Evolutionary conservation across 2,797 vertebrate genomes (phyloP).

Genomic region (Pelochelys cantorii): DNA sequence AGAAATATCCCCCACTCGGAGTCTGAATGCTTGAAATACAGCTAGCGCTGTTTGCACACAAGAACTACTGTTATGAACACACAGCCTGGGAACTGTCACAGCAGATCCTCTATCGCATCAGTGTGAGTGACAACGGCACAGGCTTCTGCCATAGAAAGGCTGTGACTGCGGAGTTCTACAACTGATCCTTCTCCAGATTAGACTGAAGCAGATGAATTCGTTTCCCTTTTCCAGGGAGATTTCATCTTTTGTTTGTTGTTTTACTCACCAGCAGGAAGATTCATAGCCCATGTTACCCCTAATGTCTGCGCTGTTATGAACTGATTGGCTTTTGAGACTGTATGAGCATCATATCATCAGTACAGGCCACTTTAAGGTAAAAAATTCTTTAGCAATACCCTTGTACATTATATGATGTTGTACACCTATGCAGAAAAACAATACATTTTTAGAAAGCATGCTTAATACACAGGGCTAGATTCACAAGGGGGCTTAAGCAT

Average conservation of each 20-base stretch:
- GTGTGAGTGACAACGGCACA: constrained; percentile 60
- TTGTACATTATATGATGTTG: not conserved
- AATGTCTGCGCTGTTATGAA: constrained; percentile 56
- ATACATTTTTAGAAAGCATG: not conserved
- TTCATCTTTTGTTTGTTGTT: constrained; percentile 65
- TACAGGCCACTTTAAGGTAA: not conserved
- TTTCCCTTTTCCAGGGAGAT: constrained; percentile 57
- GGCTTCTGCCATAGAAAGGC: constrained; percentile 51
- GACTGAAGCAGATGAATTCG: constrained; percentile 62
- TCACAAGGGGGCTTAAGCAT: not conserved
- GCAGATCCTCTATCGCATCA: constrained; percentile 71
- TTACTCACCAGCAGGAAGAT: constrained; percentile 48
- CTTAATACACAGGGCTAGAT: not conserved
- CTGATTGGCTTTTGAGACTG: constrained; percentile 48
- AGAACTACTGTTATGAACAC: constrained; percentile 56
- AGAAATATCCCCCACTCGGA: constrained; percentile 52
- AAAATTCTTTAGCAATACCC: not conserved
- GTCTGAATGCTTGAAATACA: constrained; percentile 30
- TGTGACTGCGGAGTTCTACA: constrained; percentile 43
- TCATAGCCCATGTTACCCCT: constrained; percentile 39
- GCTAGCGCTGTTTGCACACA: constrained; percentile 27
- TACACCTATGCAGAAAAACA: not conserved
- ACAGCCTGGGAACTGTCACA: constrained; percentile 66
- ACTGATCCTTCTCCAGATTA: constrained; percentile 49
- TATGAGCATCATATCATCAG: constrained; percentile 36